Conservation (phyloP, 1,140 invertebrate species). For the Aplysia californica region DNA sequence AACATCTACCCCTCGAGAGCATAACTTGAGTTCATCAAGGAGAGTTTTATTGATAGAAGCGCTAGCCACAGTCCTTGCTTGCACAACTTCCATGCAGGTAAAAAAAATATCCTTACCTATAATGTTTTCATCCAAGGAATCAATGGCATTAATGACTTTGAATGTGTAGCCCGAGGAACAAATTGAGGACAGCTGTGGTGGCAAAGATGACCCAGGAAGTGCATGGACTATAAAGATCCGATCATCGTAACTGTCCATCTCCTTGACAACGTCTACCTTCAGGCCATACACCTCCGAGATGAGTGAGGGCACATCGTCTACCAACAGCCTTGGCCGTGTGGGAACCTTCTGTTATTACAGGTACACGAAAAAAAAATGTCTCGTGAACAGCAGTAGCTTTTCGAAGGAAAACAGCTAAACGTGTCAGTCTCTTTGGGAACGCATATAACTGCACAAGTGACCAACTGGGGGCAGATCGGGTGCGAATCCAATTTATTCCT, state of each 20-base stretch:
- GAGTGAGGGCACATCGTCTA: neutral
- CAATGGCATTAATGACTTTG: constrained; percentile 5
- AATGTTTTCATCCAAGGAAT: constrained; percentile 8
- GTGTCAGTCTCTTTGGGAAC: no score
- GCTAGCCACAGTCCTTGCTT: neutral
- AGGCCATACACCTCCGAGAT: neutral
- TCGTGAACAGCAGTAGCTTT: no score
- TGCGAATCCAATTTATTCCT: no score
- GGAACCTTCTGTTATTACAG: no score
- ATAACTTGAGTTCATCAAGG: no score
- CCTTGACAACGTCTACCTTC: neutral
- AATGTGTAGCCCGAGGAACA: neutral
- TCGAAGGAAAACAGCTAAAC: no score
- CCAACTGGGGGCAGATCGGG: no score
- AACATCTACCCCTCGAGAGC: neutral
- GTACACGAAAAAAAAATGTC: no score
- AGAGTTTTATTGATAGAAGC: neutral
- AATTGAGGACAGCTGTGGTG: neutral
- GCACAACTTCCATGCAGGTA: neutral
- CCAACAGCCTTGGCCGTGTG: neutral
- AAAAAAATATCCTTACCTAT: neutral
- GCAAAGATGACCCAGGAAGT: neutral
- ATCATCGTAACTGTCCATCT: constrained; percentile 14
- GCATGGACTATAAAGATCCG: constrained; percentile 7
- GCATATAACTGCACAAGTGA: no score